Evolutionary conservation across 2,113 vertebrate species (phyloP), one percentile per base, ranked within the genome.

Genomic region (Xiphophorus couchianus): DNA sequence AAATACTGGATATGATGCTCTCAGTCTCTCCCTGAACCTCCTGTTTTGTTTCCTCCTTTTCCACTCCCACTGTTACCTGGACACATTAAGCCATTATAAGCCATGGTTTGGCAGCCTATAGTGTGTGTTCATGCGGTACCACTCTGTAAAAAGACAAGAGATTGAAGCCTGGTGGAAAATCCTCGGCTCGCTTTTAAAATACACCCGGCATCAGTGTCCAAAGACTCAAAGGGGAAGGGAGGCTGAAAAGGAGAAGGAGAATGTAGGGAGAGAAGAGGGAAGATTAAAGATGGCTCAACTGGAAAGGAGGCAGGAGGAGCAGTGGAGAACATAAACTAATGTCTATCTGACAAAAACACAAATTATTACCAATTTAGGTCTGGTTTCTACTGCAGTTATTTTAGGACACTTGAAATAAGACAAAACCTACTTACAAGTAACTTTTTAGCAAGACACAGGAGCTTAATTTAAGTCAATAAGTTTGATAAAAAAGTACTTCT

Each of bases 141-240:
- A 66, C 83, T 83, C 81, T 83, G 73, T 72, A 83, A 84, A 58
- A 86, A 89, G 77, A 90, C 80, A 72, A 72, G 78, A 81, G 89
- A 90, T 83, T 88, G 84, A 82, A 89, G 89, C 84, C 87, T 87
- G 86, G 85, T 71, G 78, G 78, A 89, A 90, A 92, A 92, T 90
- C 88, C 85, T 84, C 22, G 4, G 82, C 80, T 90, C 86, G 85
- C 80, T 73, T 81, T 44, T 87, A 76, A 86, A 90, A 90, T 87
- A 87, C 83, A 83, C 79, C 77, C 77, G 0, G 83, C 75, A 82
- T 86, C 80, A 78, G 39, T 90, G 84, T 81, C 86, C 76, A 77
- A 82, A 63, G 82, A 84, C 84, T 77, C 67, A 0, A 48, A 30
- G 17, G 69, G 61, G 13, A 5, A 1, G 51, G 22, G 25, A 33